Evolutionary conservation across 1,140 invertebrate species (phyloP).

Genomic region (Bombyx mori): ASM3026992v2 NC_085109.1:7261001-7261500

Average conservation of each 20-base stretch:
- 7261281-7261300: too few species aligned
- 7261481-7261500: conserved; percentile 29
- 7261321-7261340: too few species aligned
- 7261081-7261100: too few species aligned
- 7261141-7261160: conserved; percentile 30
- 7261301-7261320: too few species aligned
- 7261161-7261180: conserved; percentile 26
- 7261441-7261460: conserved; percentile 33
- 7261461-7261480: conserved; percentile 30
- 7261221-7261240: too few species aligned
- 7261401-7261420: conserved; percentile 55
- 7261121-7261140: conserved; percentile 55
- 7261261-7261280: too few species aligned
- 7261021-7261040: conserved; percentile 36
- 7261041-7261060: conserved; percentile 8
- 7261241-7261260: too few species aligned
- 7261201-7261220: conserved; percentile 19
- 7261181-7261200: conserved; percentile 43
- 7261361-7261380: too few species aligned
- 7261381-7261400: conserved; percentile 9
- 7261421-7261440: conserved; percentile 28
- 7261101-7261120: conserved; percentile 32
- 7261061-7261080: not conserved
- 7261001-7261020: conserved; percentile 58
- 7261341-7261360: too few species aligned